Evolutionary conservation across 2,888 invertebrate genomes (phyloP), one percentile per base, ranked within the genome.

Genomic region (Ophioninae sp.): DNA sequence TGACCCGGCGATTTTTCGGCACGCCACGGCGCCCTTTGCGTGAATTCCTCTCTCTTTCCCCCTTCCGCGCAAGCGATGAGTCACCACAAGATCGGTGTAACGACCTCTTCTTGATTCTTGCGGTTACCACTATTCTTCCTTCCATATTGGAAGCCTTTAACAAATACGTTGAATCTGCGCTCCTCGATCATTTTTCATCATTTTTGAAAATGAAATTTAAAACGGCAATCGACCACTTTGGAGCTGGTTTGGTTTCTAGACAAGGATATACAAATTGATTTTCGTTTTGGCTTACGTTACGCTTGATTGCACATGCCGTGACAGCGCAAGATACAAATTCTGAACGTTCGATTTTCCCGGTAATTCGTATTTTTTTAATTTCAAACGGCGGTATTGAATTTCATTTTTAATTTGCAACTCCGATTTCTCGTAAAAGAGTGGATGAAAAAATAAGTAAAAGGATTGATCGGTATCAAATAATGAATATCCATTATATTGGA

Each of bases 51-150:
- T 75, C 21, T 65, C 74, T 50, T 37, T 56, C 75, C 56, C 56
- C 30, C 6, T 59, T 6, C 50, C 57, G 44, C 57, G 20, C 21
- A 7, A 64, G 56, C 50, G 81, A 72, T 84, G 84, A 84, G 81
- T 84, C 84, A 84, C 81, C 79, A 6, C 76, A 56, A 67, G 73
- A 73, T 62, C 81, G 76, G 84, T 81, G 81, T 84, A 84, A 84
- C 79, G 81, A 84, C 84, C 84, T 81, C 79, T 72, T 67, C 73
- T 72, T 79, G 62, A 79, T 76, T 64, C 78, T 64, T 67, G 74
- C 59, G 70, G 75, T 81, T 41, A 79, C 67, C 75, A 20, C 75
- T 21, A 81, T 78, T 64, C 76, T 41, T 57, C 50, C 65, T 61
- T 39, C 65, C 65, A 57, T 61, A 6, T 50, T 69, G 50, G 65